phyloP scores from a whole-genome alignment of 2,113 vertebrate genomes.

The Paramormyrops kingsleyae region DNA sequence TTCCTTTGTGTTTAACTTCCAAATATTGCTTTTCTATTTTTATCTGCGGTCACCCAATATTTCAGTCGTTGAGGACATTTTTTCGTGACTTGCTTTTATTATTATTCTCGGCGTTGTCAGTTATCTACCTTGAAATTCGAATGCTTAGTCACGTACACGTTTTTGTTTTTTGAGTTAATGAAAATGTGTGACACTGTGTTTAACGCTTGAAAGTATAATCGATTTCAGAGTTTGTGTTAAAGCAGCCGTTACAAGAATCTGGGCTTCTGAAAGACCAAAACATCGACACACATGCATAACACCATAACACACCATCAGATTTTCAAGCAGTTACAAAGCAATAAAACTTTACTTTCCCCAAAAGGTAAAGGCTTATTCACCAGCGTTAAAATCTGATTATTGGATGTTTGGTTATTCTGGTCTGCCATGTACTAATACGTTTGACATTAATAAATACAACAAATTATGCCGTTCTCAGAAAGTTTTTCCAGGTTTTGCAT shows the following conservation, averaged over 20 bases:
- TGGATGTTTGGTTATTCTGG: neutral
- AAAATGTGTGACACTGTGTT: neutral
- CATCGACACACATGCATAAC: neutral
- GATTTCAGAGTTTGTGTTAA: neutral
- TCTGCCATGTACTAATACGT: neutral
- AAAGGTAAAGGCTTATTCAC: neutral
- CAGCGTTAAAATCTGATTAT: neutral
- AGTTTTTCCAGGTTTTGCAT: neutral
- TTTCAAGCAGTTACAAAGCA: neutral
- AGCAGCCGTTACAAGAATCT: neutral
- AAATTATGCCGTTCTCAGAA: neutral
- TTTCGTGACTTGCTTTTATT: neutral
- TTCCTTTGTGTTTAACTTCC: constrained; percentile 46
- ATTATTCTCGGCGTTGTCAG: neutral
- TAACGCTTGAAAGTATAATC: neutral
- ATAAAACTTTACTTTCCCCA: neutral
- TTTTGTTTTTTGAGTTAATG: neutral
- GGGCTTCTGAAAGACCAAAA: neutral
- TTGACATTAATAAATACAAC: neutral
- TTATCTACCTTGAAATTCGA: neutral
- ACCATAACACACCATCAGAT: neutral
- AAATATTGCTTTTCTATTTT: constrained; percentile 37
- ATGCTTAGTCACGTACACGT: too few species aligned
- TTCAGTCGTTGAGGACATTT: neutral
- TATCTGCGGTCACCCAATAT: constrained; percentile 25